These are phyloP conservation scores for Eleutherodactylus coqui DNA, from an alignment of 2,797 vertebrate species.

Conservation along the genomic window DNA sequence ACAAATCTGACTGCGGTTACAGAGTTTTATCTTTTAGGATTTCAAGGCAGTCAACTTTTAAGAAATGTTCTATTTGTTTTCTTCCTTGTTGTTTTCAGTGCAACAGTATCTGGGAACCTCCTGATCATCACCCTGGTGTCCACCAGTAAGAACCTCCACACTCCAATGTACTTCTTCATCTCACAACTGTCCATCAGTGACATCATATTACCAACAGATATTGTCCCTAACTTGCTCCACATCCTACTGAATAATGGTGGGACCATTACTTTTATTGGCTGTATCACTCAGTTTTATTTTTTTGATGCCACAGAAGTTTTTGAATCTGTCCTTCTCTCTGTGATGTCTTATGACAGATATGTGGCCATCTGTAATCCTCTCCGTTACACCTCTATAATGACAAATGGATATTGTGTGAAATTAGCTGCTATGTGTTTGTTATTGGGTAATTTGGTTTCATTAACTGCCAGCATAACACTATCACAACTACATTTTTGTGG, in stretches of 20 bases:
- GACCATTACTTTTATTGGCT: background rate
- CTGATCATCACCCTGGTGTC: background rate
- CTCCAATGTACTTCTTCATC: slow-evolving; percentile 9
- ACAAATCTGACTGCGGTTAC: background rate
- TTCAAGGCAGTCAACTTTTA: background rate
- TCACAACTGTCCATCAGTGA: background rate
- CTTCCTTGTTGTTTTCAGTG: background rate
- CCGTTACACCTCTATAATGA: background rate
- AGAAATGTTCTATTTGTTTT: background rate
- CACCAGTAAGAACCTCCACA: background rate
- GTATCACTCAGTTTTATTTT: background rate
- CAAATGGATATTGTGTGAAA: background rate
- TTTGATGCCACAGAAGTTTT: background rate
- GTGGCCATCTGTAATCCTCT: slow-evolving; percentile 1
- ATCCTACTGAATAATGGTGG: background rate
- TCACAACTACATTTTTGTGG: background rate
- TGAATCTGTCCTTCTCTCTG: background rate
- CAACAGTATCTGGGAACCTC: background rate
- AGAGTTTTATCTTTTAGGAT: background rate
- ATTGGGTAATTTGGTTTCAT: background rate
- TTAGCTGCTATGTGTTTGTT: background rate
- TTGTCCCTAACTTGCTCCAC: background rate
- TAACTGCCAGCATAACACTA: background rate
- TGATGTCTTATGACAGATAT: slow-evolving; percentile 7
- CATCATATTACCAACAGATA: background rate